Percentiles rank a stretch among this genome's conserved stretches.
Evolutionary conservation across 2,113 vertebrate genomes (phyloP).

Genomic region (Sebastes fasciatus): DNA sequence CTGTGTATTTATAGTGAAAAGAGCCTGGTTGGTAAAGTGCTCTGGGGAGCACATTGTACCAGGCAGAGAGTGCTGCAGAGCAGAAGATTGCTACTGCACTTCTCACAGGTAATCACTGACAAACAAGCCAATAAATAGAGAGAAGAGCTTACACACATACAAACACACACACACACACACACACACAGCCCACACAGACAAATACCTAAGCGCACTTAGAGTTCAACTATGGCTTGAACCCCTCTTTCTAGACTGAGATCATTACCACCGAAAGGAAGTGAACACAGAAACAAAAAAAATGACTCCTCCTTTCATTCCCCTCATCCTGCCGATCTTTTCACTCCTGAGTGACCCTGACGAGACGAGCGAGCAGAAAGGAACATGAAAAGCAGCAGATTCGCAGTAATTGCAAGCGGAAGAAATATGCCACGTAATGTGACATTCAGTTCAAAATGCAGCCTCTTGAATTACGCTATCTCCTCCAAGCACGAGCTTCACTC

Average conservation of each 20-base stretch:
- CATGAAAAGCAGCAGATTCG: constrained; percentile 53
- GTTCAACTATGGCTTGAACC: constrained; percentile 32
- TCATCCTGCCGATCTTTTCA: constrained; percentile 45
- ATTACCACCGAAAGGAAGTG: constrained; percentile 29
- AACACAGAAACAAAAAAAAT: constrained; percentile 39
- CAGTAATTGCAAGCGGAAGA: constrained; percentile 36
- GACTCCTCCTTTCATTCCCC: constrained; percentile 41
- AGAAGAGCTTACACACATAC: not conserved
- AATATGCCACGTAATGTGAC: constrained; percentile 57
- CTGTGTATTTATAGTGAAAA: constrained; percentile 47
- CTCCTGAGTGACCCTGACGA: constrained; percentile 56
- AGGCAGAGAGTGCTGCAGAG: constrained; percentile 50
- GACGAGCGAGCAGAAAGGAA: constrained; percentile 22
- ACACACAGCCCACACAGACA: not conserved
- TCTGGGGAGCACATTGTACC: constrained; percentile 54
- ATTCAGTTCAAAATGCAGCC: constrained; percentile 69
- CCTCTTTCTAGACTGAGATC: constrained; percentile 29
- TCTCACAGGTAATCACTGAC: constrained; percentile 62
- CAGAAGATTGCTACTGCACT: constrained; percentile 47
- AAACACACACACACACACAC: constrained; percentile 8
- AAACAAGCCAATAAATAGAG: constrained; percentile 45
- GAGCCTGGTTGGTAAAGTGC: constrained; percentile 43
- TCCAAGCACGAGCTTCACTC: constrained; percentile 46
- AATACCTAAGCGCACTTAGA: constrained; percentile 16
- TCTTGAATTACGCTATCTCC: constrained; percentile 66